phyloP scores from a whole-genome alignment of 2,113 vertebrate species.

The Burhinus oedicnemus region DNA sequence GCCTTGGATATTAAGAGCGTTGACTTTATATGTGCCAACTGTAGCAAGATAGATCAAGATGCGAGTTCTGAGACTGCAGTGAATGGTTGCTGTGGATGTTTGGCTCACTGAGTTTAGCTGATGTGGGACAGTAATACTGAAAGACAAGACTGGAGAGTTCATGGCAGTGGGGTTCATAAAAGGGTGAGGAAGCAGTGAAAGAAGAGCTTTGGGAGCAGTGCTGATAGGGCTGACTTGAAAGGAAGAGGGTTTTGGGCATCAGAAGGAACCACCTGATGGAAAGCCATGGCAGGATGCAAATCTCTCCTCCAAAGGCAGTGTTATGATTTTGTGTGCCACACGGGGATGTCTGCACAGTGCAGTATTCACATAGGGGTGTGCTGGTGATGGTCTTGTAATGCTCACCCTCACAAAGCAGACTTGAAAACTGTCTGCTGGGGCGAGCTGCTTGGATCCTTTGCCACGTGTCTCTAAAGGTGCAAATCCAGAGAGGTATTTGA shows the following conservation, averaged over 20 bases:
- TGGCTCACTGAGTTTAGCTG: not conserved
- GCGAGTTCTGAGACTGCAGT: not conserved
- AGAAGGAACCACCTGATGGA: not conserved
- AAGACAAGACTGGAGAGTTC: not conserved
- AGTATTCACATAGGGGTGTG: not conserved
- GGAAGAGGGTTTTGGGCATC: not conserved
- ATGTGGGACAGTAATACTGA: not conserved
- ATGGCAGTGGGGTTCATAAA: not conserved
- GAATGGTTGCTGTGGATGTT: not conserved
- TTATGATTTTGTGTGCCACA: not conserved
- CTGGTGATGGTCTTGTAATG: not conserved
- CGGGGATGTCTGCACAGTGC: not conserved
- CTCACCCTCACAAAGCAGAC: not conserved
- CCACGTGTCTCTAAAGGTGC: not conserved
- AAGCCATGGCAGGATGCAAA: not conserved
- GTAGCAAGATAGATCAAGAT: not conserved
- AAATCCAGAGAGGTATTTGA: not conserved
- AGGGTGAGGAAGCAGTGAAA: not conserved
- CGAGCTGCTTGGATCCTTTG: not conserved
- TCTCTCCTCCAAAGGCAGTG: not conserved
- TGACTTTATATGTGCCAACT: not conserved
- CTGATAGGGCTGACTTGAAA: not conserved
- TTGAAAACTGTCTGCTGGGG: not conserved
- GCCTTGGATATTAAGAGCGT: not conserved
- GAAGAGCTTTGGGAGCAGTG: not conserved